Base-by-base conservation (phyloP, 2,888 invertebrate genomes). In the Rotaria sp. region DNA sequence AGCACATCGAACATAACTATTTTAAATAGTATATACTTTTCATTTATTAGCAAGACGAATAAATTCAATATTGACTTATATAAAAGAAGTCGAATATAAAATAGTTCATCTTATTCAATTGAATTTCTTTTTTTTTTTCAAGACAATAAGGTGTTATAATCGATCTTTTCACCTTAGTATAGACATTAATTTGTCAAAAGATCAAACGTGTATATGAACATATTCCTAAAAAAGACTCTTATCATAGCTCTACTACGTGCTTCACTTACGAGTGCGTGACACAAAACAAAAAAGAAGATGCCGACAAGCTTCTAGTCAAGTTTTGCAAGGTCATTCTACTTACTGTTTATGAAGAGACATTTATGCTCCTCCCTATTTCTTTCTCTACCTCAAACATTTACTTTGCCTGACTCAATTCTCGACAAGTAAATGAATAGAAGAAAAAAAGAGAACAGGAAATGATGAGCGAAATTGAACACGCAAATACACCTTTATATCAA, bases 131-230 rank as follows among this genome's bases (percentile, higher is more conserved):
- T 52, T 13, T 21, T 15, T 59, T 30, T 13, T 59, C 2, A 59
- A 30, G 26, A 59, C 30, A 59, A 59, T 30, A 59, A 59, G 57
- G n/a, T 59, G 57, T 59, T 15, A 59, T 59, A 59, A 59, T 59
- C 30, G 57, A 30, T 59, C 57, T 59, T 59, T 59, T 59, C 57
- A 59, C 57, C 10, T n/a, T 30, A 59, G n/a, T n/a, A 59, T 10
- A n/a, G 57, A 59, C 57, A 59, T 59, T 59, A 59, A 59, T 59
- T 59, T 59, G 57, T 59, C 57, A 59, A 59, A 59, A 59, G 57
- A 59, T 59, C 57, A 59, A 59, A 59, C 57, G 13, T 55, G 26
- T 55, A 55, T 26, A 26, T 26, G 10, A 10, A 59, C 10, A 30
- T 59, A 8, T n/a, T n/a, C 57, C n/a, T 59, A 59, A 59, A 30